Evolutionary conservation across 1,140 invertebrate genomes (phyloP).

Genomic region (Monochamus saltuarius): DNA sequence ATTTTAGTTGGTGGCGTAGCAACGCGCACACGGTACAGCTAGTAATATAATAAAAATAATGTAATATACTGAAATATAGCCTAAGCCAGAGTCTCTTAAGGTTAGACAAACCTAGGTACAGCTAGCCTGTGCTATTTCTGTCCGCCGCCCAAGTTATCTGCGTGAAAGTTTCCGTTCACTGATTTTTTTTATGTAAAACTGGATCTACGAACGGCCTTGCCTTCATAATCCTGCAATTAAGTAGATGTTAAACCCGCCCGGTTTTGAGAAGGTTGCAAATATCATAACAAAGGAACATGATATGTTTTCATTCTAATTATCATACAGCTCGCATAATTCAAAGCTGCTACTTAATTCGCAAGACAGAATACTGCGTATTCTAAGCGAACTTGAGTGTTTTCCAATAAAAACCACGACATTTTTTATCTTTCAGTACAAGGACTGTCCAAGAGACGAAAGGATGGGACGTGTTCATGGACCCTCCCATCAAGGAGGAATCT

Average conservation of each 20-base stretch:
- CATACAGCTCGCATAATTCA: too few species aligned
- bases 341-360: too few species aligned
- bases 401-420: not conserved
- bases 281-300: not conserved
- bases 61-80: too few species aligned
- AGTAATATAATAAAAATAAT: too few species aligned
- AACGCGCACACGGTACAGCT: too few species aligned
- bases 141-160: not conserved
- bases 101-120: too few species aligned
- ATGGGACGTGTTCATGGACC: slow-evolving; percentile 93
- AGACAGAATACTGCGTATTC: too few species aligned
- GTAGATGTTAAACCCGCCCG: slow-evolving; percentile 7
- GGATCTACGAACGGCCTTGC: slow-evolving; percentile 40
- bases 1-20: too few species aligned
- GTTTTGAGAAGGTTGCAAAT: not conserved
- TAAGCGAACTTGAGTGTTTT: too few species aligned
- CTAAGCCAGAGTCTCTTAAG: too few species aligned
- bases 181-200: slow-evolving; percentile 34
- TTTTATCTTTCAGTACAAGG: slow-evolving; percentile 66
- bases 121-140: too few species aligned
- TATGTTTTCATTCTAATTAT: too few species aligned
- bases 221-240: not conserved
- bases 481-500: slow-evolving; percentile 83
- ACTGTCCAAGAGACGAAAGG: slow-evolving; percentile 87
- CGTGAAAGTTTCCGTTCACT: slow-evolving; percentile 42